Percentiles rank a stretch among this genome's conserved stretches.
phyloP scores from a whole-genome alignment of 2,797 vertebrate species.

The Schizothorax lantsangensis region DNA sequence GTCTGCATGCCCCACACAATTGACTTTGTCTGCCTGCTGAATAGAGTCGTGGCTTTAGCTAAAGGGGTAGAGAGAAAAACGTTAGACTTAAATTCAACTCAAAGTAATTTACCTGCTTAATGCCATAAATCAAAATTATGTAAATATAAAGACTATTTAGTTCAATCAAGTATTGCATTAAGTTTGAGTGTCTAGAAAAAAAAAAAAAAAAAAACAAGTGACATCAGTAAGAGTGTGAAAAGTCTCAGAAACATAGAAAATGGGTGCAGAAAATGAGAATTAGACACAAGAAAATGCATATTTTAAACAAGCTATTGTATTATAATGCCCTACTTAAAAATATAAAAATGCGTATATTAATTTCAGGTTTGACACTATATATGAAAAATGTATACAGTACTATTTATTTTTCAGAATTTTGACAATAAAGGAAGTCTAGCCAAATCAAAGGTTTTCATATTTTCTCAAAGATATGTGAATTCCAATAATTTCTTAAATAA shows the following conservation, averaged over 20 bases:
- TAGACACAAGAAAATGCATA: too few species aligned
- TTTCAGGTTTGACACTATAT: not conserved
- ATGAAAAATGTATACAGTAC: not conserved
- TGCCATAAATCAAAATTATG: not conserved
- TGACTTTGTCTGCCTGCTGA: slow-evolving; percentile 90
- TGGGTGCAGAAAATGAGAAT: not conserved
- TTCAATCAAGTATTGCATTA: not conserved
- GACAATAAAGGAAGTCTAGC: not conserved
- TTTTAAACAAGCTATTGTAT: not conserved
- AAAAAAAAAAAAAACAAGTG: not conserved
- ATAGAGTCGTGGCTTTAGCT: slow-evolving; percentile 92
- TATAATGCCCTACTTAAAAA: not conserved
- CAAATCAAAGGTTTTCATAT: not conserved
- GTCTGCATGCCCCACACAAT: slow-evolving; percentile 99
- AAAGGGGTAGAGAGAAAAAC: slow-evolving; percentile 20
- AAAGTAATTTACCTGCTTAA: not conserved
- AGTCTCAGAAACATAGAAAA: not conserved
- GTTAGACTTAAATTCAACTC: not conserved
- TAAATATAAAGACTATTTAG: slow-evolving; percentile 1
- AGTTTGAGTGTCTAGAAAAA: not conserved
- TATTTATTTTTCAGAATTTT: not conserved
- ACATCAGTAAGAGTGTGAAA: not conserved
- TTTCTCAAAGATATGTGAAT: not conserved
- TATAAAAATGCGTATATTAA: not conserved
- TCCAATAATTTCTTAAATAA: not conserved